Conservation (phyloP, 1,140 invertebrate genomes). For the Zaprionus tsacasi region DNA sequence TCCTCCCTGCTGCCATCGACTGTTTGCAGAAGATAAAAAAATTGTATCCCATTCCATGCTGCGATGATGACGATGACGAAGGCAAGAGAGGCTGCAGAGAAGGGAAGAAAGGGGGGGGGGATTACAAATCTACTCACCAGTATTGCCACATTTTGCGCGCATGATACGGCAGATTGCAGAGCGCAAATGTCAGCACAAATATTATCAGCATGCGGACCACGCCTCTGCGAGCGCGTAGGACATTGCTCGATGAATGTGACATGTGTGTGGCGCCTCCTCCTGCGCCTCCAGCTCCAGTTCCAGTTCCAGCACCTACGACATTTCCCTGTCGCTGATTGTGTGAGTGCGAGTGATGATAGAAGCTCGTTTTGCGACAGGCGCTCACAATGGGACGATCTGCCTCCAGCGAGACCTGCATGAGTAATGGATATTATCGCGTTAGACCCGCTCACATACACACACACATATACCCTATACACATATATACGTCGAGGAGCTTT, state of each 20-base stretch:
- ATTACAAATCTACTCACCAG: constrained; percentile 83
- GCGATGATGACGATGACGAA: background rate
- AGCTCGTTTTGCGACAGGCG: constrained; percentile 79
- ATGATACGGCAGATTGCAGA: constrained; percentile 94
- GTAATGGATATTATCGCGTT: constrained; percentile 36
- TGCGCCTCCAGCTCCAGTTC: constrained; percentile 9
- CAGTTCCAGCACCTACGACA: constrained; percentile 44
- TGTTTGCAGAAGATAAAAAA: constrained; percentile 49
- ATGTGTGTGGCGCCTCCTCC: constrained; percentile 83
- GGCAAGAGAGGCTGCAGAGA: background rate
- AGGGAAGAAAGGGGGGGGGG: too few species aligned
- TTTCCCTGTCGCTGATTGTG: constrained; percentile 60
- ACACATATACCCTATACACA: too few species aligned
- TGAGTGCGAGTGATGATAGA: constrained; percentile 68
- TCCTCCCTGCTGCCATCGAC: constrained; percentile 6
- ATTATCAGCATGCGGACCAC: constrained; percentile 93
- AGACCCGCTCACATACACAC: background rate
- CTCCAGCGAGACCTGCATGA: constrained; percentile 83
- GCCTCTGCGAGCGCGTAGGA: constrained; percentile 88
- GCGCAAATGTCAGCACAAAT: constrained; percentile 92
- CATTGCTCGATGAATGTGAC: constrained; percentile 88
- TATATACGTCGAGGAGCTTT: background rate
- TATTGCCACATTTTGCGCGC: constrained; percentile 92
- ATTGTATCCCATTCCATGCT: constrained; percentile 23
- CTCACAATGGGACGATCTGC: constrained; percentile 82